Base-by-base conservation (phyloP, 2,888 invertebrate genomes). In the Morinoia aosen region DNA sequence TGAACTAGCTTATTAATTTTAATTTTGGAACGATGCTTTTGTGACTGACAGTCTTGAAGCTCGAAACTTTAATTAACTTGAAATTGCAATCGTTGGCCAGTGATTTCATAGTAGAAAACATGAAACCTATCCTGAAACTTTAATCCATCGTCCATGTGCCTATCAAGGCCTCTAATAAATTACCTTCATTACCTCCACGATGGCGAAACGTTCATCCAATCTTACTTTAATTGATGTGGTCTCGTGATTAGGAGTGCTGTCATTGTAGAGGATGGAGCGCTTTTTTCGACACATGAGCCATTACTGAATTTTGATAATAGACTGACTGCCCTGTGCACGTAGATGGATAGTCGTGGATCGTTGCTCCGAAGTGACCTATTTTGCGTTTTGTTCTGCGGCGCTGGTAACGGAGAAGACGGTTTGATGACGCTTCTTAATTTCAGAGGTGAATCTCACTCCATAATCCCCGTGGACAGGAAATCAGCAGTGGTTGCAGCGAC, bases 321-420 rank as follows among this genome's bases (percentile, higher is more conserved):
- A 2, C 33, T 10, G 25, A 2, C 33, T 10, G 33, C 25, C 25
- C 76, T 76, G 76, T 33, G 25, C 25, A 33, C 76, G 33, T 33
- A 61, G 61, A 61, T 61, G 19, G 61, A 61, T 61, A 76, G 1
- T 76, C 76, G 76, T 33, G 33, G 33, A 76, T 76, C 33, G 33
- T 76, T 76, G 25, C 76, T 19, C 76, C 2, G 76, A 12, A 76
- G 19, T 76, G 76, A 76, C 76, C 76, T 33, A 76, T 76, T 25
- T 33, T 76, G 25, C 25, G 76, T 33, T 7, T 33, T 25, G 76
- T 76, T 76, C 76, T 25, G 7, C 76, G 33, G 12, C 61, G 61
- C 61, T 76, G 76, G 76, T 76, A 76, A 76, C 76, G 76, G 76
- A 33, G 76, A 76, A 25, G 76, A 76, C 76, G 76, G 76, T 76